Evolutionary conservation across 1,140 invertebrate genomes (phyloP), one percentile per base, ranked within the genome.

Genomic region (Drosophila teissieri): DNA sequence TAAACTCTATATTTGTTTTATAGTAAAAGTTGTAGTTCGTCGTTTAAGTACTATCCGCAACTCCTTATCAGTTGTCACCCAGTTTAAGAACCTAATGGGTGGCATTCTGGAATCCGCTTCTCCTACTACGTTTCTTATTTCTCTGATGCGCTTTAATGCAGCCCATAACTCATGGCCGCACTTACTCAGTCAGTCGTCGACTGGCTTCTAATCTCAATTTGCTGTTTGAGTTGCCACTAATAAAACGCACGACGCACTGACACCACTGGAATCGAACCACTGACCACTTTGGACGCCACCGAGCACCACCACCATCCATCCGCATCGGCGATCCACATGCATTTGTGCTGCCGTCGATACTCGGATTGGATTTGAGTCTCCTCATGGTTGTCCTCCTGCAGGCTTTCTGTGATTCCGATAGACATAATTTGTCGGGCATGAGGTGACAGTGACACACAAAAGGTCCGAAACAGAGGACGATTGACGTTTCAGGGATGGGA

Each of bases 201-300:
- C 73, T 49, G 62, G 46, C 49, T 58, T 80, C 76, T 80, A 80
- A 85, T 85, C 82, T 80, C 57, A 78, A 77, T 82, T 69, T 57
- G 73, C 54, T 82, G 74, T 82, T 82, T 68, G 62, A 82, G 79
- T 81, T 82, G 79, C 79, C 79, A 82, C 77, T 81, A 85, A 85
- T 85, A 78, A 85, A 85, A 80, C 73, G 81, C 62, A 68, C 53
- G 52, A 79, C 80, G 76, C 58, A 44, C 61, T 70, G 75, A 83
- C 75, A 78, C 54, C 78, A 68, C 14, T 8, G 57, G 4, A 12
- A 14, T 40, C 39, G 15, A 55, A 62, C 46, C 78, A 46, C 51
- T 42, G 55, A 42, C 54, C 69, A 73, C 67, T 52, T 54, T 24
- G 53, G 17, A 44, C 53, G 44, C 54, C 48, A 37, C 65, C 7